A percentile compares a stretch with the other conserved stretches of the same genome.
Evolutionary conservation across 1,140 invertebrate genomes (phyloP).

Genomic region (Drosophila mayri): DNA sequence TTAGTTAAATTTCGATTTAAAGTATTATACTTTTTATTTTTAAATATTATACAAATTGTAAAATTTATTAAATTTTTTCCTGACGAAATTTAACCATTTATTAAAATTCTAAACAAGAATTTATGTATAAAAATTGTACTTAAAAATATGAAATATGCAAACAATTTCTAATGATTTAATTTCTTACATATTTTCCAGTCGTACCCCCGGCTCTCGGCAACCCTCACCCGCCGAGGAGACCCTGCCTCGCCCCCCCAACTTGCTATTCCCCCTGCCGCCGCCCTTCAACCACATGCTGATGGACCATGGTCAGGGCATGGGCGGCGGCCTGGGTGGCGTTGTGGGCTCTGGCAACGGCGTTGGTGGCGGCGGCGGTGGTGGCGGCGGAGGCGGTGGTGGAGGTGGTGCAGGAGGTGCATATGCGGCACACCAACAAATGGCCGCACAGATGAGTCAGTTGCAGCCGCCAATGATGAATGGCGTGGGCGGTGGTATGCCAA

Average conservation of each 20-base stretch:
- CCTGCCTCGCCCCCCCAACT: slow-evolving; percentile 70
- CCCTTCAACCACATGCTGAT: slow-evolving; percentile 84
- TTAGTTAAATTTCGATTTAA: neutral
- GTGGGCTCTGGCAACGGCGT: slow-evolving; percentile 59
- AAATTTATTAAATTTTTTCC: neutral
- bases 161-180: slow-evolving; percentile 4
- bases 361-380: slow-evolving; percentile 38
- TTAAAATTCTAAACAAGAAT: neutral
- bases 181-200: slow-evolving; percentile 86
- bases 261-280: slow-evolving; percentile 77
- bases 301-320: slow-evolving; percentile 78
- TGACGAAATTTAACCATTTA: neutral
- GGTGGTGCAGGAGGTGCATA: slow-evolving; percentile 60
- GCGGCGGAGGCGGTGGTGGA: slow-evolving; percentile 14
- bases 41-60: no score
- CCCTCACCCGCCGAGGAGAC: slow-evolving; percentile 94
- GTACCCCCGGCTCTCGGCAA: slow-evolving; percentile 95
- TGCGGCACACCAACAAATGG: slow-evolving; percentile 80
- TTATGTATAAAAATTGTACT: neutral
- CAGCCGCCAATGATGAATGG: slow-evolving; percentile 84
- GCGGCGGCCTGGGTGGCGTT: slow-evolving; percentile 54
- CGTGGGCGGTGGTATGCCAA: slow-evolving; percentile 81
- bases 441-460: slow-evolving; percentile 83
- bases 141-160: neutral
- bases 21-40: no score